Base-by-base conservation (phyloP, 2,888 invertebrate genomes). In the Agrochola macilenta region DNA sequence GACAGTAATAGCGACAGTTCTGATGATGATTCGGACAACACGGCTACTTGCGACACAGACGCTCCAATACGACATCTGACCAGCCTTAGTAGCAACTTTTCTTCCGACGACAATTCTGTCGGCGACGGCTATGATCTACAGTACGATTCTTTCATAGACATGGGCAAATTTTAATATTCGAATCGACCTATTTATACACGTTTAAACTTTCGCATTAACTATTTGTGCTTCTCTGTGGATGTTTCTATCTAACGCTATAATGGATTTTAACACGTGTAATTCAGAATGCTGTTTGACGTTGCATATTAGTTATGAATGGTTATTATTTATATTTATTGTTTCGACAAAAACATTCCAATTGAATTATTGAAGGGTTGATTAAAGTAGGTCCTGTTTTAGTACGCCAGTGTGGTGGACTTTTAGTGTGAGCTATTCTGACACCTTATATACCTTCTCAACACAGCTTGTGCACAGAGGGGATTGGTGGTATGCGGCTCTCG, bases 91-190 rank as follows among this genome's bases (percentile, higher is more conserved):
- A 79, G 80, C 77, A 86, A 89, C 74, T 78, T 87, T 23, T 90
- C 91, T 43, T 68, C 84, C 8, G 94, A 94, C n/a, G 94, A 95
- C 70, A 89, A 91, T 39, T 88, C 92, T 57, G 86, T 93, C 57
- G 93, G 93, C 78, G 96, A 96, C 85, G 91, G 91, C 88, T 94
- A 93, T 83, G 97, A 97, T 84, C 89, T 96, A 69, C 97, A 97
- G 86, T 97, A 97, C 85, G 97, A 97, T 89, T 97, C 97, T 84
- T 96, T 96, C 90, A 94, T 97, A 90, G 97, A 97, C 91, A 96
- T 97, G 96, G 97, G 97, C 78, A 96, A 96, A 89, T 97, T 97
- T 92, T 97, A 88, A 90, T 80, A 87, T 88, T 87, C 87, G 66
- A 85, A 20, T 80, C n/a, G n/a, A 89, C 80, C 79, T 88, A 86